Base-by-base conservation (phyloP, 2,888 invertebrate genomes). In the Epicampocera succincta region DNA sequence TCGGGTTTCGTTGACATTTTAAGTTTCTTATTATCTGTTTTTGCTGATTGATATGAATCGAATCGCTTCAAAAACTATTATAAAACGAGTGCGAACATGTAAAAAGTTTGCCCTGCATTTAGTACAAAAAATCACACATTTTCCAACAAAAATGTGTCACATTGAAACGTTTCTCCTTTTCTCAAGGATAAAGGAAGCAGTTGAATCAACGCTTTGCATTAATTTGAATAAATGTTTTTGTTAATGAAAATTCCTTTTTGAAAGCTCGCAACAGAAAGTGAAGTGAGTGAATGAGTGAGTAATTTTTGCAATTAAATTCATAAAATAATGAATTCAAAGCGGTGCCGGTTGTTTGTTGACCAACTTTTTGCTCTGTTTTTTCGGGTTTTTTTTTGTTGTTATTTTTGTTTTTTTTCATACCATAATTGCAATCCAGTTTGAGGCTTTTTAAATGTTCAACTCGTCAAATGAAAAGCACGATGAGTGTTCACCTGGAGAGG, bases 401-500 rank as follows among this genome's bases (percentile, higher is more conserved):
- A n/a, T 6, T 38, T 17, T 21, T 52, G 25, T 52, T 21, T 56
- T 86, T 54, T 69, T 54, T 87, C n/a, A n/a, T 85, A 90, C 90
- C 90, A 90, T 90, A 90, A 88, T 90, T 90, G 88, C 90, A 90
- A 90, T 90, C 90, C 90, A 90, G 90, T 86, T 90, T 90, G 90
- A 87, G 87, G 90, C 87, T 88, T 90, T 82, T 71, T 46, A 89
- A 87, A 86, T 89, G 84, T 85, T 80, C 33, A 80, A 85, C 84
- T 77, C 76, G 85, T 83, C 85, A 85, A 84, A 73, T 74, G 76
- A 78, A 68, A 84, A 79, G 84, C 75, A 66, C 52, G 38, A 46
- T 66, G 42, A 40, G 60, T 61, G 46, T 61, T 66, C 80, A 72
- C 44, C 52, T 19, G 46, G 15, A 71, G 58, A 75, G 72, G 60